Percentiles rank a stretch among this genome's conserved stretches.
phyloP scores from a whole-genome alignment of 2,888 invertebrate species.

The Trissolcus brochymenae region DNA sequence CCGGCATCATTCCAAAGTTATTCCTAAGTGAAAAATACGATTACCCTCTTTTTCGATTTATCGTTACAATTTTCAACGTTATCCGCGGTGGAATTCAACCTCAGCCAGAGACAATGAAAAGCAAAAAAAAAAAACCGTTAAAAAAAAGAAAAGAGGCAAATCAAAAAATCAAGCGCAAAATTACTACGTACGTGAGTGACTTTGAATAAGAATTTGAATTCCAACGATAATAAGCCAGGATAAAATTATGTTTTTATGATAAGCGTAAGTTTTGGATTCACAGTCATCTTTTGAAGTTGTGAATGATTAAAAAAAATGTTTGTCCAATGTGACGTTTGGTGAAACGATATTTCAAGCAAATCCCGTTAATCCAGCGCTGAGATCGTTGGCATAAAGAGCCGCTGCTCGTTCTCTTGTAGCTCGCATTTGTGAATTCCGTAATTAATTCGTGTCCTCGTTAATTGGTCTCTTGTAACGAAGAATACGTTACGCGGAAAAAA shows the following conservation, averaged over 20 bases:
- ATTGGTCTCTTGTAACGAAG: slow-evolving; percentile 58
- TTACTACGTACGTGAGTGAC: slow-evolving; percentile 34
- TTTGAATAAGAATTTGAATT: slow-evolving; percentile 11
- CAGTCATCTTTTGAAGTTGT: slow-evolving; percentile 18
- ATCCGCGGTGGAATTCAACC: slow-evolving; percentile 14
- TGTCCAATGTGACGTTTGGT: slow-evolving; percentile 50
- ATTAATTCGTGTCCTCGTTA: slow-evolving; percentile 57
- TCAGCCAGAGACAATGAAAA: slow-evolving; percentile 1
- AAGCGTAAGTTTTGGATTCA: slow-evolving; percentile 19
- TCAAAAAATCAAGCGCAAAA: neutral
- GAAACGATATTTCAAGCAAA: slow-evolving; percentile 53
- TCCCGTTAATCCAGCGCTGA: slow-evolving; percentile 55
- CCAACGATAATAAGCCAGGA: no score
- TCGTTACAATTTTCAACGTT: slow-evolving; percentile 42
- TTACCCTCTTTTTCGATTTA: slow-evolving; percentile 44
- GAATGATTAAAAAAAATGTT: slow-evolving; percentile 47
- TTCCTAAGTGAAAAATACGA: slow-evolving; percentile 53
- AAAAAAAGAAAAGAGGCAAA: slow-evolving; percentile 1
- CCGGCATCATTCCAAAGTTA: slow-evolving; percentile 49
- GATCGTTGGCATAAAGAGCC: slow-evolving; percentile 53
- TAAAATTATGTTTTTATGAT: no score
- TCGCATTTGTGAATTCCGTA: slow-evolving; percentile 54
- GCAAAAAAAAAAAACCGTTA: neutral
- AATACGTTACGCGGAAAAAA: slow-evolving; percentile 45
- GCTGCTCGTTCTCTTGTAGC: slow-evolving; percentile 36